These are phyloP conservation scores for Pocillopora verrucosa DNA, from an alignment of 64 coral and sea anemone genomes.

Conservation along the genomic window DNA sequence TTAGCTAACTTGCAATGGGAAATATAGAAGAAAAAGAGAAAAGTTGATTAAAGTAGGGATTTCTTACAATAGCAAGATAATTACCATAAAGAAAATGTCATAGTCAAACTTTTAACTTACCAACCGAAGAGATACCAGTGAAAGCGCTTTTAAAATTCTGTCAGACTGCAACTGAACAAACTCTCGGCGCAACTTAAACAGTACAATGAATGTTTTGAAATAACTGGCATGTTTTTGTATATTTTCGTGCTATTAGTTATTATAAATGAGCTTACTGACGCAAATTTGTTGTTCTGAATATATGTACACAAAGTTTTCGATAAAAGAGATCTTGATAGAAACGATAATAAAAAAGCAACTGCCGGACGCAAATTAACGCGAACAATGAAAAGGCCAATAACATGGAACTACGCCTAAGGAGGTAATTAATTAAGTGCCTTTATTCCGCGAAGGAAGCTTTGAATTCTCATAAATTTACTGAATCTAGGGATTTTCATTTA, in stretches of 20 bases:
- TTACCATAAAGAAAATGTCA: not conserved
- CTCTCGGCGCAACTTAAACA: not conserved
- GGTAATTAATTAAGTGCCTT: constrained; percentile 15
- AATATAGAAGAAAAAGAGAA: not conserved
- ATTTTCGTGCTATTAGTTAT: not conserved
- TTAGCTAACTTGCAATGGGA: not conserved
- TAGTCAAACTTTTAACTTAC: not conserved
- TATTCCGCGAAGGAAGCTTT: not conserved
- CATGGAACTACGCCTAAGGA: not conserved
- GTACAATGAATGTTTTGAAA: not conserved
- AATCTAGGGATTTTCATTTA: not conserved
- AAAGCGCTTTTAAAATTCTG: not conserved
- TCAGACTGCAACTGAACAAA: not conserved
- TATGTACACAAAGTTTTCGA: not conserved
- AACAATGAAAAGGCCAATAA: not conserved
- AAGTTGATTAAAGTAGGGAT: not conserved
- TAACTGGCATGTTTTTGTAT: not conserved
- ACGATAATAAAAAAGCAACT: constrained; percentile 1
- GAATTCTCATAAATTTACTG: not conserved
- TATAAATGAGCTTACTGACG: constrained; percentile 21
- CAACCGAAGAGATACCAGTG: not conserved
- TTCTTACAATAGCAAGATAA: not conserved
- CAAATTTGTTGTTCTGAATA: constrained; percentile 18
- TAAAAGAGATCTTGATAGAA: not conserved
- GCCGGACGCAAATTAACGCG: constrained; percentile 18